Evolutionary conservation across 2,113 vertebrate genomes (phyloP), one percentile per base, ranked within the genome.

Genomic region (Cheirogaleus medius): DNA sequence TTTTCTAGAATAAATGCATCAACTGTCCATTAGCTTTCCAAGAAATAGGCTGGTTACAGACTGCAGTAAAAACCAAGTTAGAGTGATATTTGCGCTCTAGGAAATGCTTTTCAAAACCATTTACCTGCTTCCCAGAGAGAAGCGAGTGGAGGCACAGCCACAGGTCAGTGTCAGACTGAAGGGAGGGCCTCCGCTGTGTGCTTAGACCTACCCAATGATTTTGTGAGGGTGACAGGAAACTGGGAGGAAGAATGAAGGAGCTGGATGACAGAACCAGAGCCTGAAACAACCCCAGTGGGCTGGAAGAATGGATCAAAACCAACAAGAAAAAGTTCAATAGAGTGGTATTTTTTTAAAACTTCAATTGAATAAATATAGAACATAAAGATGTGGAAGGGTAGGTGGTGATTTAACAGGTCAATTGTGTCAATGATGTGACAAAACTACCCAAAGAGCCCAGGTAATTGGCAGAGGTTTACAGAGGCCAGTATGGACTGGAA

Each of bases 1-100:
- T 88, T 94, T 87, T 90, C 94, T 86, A 92, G 71, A 96, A 85
- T 81, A 96, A 95, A 96, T 14, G 76, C 39, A 71, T 82, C 91
- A 60, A 87, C 66, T 76, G 13, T 76, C 92, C 69, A 44, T 44
- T 84, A 81, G 69, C 58, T 87, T 91, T 88, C 94, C 87, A 95
- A 94, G 88, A 89, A 95, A 87, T 1, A 44, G 71, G 49, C 81
- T 92, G 42, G 89, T 78, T 92, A 92, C 77, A 95, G 37, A 92
- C 47, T 81, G 60, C 14, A 92, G 90, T 52, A 73, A 91, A 93
- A 74, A 68, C 6, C n/a, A 86, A 68, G 20, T 17, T 44, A 58
- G 25, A 85, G 63, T 42, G 91, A 64, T 29, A 83, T 27, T 60
- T 90, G 23, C 5, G 18, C 21, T 80, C 76, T 34, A 14, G 11